These are phyloP conservation scores for Gambusia affinis DNA, from an alignment of 2,113 vertebrate species.

Conservation along the genomic window DNA sequence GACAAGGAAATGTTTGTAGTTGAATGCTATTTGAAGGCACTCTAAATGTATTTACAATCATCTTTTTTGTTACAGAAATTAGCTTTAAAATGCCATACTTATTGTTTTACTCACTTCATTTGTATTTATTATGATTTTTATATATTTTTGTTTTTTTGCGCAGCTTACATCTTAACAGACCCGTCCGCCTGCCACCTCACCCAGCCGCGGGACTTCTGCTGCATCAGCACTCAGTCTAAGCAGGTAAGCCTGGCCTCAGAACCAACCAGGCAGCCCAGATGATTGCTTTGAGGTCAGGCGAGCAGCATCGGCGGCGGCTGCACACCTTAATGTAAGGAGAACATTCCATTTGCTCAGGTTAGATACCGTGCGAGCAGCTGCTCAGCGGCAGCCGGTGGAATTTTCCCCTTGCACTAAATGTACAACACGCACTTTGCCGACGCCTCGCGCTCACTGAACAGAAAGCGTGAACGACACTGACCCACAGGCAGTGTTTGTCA, in stretches of 20 bases:
- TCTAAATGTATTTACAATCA: not conserved
- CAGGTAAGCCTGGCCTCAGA: constrained; percentile 80
- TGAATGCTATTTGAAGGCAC: not conserved
- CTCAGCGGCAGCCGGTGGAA: not conserved
- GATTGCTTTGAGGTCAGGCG: constrained; percentile 13
- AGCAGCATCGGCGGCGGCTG: constrained; percentile 5
- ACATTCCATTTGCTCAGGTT: constrained; percentile 14
- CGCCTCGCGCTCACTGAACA: constrained; percentile 12
- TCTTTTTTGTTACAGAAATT: not conserved
- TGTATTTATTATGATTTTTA: not conserved
- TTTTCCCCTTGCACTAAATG: constrained; percentile 15
- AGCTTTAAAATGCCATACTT: not conserved
- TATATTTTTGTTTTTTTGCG: constrained; percentile 20
- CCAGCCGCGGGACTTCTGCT: constrained; percentile 96
- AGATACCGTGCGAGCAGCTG: not conserved
- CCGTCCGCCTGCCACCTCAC: constrained; percentile 86
- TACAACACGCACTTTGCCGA: constrained; percentile 14
- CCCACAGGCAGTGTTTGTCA: constrained; percentile 29
- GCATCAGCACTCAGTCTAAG: constrained; percentile 90
- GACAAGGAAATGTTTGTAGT: no score
- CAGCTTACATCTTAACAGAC: constrained; percentile 91
- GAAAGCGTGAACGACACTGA: constrained; percentile 1
- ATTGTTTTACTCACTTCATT: not conserved
- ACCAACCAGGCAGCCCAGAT: not conserved
- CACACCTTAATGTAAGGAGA: not conserved